Percentiles rank a stretch among this genome's conserved stretches.
Evolutionary conservation across 2,888 invertebrate species (phyloP).

Genomic region (Drosophila borealis): DNA sequence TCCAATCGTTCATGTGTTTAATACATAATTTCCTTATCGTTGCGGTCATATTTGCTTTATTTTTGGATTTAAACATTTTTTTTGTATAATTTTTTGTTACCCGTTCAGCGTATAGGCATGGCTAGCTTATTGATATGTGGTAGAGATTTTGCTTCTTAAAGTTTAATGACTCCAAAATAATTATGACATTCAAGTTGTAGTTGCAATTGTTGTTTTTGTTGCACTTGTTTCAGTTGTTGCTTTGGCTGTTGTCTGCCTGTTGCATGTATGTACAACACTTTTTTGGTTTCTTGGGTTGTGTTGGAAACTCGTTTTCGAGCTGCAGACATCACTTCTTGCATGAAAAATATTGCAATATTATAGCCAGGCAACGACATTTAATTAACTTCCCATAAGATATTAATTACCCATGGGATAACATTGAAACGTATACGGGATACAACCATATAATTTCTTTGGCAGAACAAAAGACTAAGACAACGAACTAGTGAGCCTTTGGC

Average conservation of each 20-base stretch:
- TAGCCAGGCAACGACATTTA: slow-evolving; percentile 46
- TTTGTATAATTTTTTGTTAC: slow-evolving; percentile 10
- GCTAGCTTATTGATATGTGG: slow-evolving; percentile 47
- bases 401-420: slow-evolving; percentile 57
- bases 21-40: slow-evolving; percentile 79
- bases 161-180: slow-evolving; percentile 73
- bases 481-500: slow-evolving; percentile 21
- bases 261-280: slow-evolving; percentile 59
- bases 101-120: slow-evolving; percentile 17
- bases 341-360: slow-evolving; percentile 43
- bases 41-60: slow-evolving; percentile 34
- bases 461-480: slow-evolving; percentile 42
- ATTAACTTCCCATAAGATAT: slow-evolving; percentile 78
- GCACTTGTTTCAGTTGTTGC: slow-evolving; percentile 14
- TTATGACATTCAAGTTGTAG: slow-evolving; percentile 66
- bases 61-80: slow-evolving; percentile 2
- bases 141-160: slow-evolving; percentile 70
- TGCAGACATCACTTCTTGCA: slow-evolving; percentile 33
- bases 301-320: slow-evolving; percentile 57
- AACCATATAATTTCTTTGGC: slow-evolving; percentile 22
- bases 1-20: slow-evolving; percentile 74
- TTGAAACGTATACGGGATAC: slow-evolving; percentile 20
- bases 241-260: slow-evolving; percentile 16
- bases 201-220: slow-evolving; percentile 19
- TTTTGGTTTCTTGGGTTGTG: slow-evolving; percentile 65